Percentiles rank a stretch among this genome's conserved stretches.
Conservation (phyloP, 2,888 invertebrate genomes). For the Torymus auratus region DNA sequence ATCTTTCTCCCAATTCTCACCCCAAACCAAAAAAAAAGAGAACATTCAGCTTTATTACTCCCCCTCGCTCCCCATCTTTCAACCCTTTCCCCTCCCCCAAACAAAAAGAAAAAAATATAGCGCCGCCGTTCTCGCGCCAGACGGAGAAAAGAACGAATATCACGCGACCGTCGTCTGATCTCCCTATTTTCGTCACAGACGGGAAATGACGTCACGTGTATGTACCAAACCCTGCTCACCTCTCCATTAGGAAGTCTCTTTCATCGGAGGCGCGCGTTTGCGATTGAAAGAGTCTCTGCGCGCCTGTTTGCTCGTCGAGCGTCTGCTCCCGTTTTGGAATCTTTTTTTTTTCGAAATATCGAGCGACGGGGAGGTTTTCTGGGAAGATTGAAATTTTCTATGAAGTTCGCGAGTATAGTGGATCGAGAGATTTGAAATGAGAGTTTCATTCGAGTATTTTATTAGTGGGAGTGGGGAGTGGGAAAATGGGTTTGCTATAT, state of each 20-base stretch:
- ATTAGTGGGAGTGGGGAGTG: no score
- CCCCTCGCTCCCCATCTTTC: neutral
- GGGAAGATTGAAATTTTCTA: no score
- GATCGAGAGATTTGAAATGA: no score
- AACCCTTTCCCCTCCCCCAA: neutral
- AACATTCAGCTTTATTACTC: constrained; percentile 10
- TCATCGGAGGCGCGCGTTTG: constrained; percentile 19
- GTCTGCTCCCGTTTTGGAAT: neutral
- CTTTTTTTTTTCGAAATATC: no score
- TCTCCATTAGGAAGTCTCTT: constrained; percentile 36
- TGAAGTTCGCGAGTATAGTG: no score
- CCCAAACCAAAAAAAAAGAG: no score
- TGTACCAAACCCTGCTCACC: neutral
- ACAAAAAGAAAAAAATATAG: neutral
- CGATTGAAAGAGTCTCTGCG: constrained; percentile 22
- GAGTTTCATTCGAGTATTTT: no score
- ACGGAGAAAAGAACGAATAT: neutral
- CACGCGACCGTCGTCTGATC: constrained; percentile 6
- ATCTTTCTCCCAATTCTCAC: neutral
- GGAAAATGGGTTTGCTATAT: no score
- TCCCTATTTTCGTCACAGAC: constrained; percentile 17
- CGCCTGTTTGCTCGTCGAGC: constrained; percentile 12
- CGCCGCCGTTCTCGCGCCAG: neutral
- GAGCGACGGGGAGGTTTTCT: no score
- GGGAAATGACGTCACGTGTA: constrained; percentile 48